phyloP scores from a whole-genome alignment of 2,113 vertebrate genomes.

The Rhombomys opimus region DNA sequence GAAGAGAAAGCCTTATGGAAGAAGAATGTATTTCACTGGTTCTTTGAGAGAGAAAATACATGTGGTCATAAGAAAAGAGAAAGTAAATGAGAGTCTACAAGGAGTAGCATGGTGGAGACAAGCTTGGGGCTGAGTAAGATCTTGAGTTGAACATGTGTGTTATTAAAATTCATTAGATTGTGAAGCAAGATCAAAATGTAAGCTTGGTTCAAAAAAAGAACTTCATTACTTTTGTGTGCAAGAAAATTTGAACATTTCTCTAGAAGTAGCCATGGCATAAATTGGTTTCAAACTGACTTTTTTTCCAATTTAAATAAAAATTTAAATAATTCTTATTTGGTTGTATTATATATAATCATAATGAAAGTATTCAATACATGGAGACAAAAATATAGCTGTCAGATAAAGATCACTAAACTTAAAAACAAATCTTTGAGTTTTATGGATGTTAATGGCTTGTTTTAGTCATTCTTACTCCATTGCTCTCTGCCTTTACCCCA shows the following conservation, averaged over 20 bases:
- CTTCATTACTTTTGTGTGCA: not conserved
- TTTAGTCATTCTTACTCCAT: not conserved
- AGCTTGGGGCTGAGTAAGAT: not conserved
- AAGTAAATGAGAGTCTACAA: not conserved
- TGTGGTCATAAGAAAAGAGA: not conserved
- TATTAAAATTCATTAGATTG: not conserved
- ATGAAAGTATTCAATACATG: not conserved
- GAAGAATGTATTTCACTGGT: not conserved
- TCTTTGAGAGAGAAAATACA: not conserved
- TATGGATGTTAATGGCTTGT: not conserved
- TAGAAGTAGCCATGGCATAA: not conserved
- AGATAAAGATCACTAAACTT: not conserved
- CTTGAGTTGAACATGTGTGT: not conserved
- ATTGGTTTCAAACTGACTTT: not conserved
- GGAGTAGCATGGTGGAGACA: not conserved
- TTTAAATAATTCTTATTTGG: not conserved
- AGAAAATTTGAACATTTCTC: not conserved
- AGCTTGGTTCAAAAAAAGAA: not conserved
- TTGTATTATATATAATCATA: not conserved
- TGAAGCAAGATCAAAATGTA: not conserved
- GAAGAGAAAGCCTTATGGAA: not conserved
- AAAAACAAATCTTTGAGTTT: not conserved
- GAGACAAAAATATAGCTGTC: not conserved
- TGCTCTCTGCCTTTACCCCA: too few relatives aligned
- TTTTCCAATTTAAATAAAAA: not conserved